Base-by-base conservation (phyloP, 2,888 invertebrate genomes). In the Synanthedon tipuliformis region DNA sequence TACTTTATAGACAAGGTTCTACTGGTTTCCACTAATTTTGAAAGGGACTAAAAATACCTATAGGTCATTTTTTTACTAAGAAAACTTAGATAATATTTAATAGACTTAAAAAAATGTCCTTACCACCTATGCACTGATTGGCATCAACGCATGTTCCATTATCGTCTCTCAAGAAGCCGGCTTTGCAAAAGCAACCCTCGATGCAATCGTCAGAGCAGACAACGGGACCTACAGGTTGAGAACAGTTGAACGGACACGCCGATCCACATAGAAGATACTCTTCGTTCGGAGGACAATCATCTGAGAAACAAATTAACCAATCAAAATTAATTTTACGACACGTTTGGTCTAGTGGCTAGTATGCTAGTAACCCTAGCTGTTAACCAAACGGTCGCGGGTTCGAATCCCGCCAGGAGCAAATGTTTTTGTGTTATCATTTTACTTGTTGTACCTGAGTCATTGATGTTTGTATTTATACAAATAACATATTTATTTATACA, bases 131-230 rank as follows among this genome's bases (percentile, higher is more conserved):
- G 57, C 86, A 87, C 51, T 73, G 62, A 11, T 80, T 78, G 55
- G 70, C 68, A 2, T 60, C 71, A 3, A 86, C 79, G 54, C 87
- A 87, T 0, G 77, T 78, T 0, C 75, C 79, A n/a, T 80, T 85
- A 1, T 78, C 78, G 11, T 77, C 64, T 52, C 84, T 73, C 59
- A 87, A 64, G 58, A 65, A 81, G 0, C 83, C 86, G 0, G 73
- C 54, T 54, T 74, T 75, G 57, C 87, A 87, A 74, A 84, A 87
- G 66, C 87, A 87, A 0, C 86, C 87, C 40, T 84, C 81, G 0
- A 73, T 64, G 51, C 87, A 87, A 41, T 78, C 75, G 0, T 75
- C 75, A 0, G 65, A 55, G 53, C 86, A 86, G 16, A 59, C 55
- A 3, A 73, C 70, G 0, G 77, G 75, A 2, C 70, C 77, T 4